phyloP scores from a whole-genome alignment of 2,113 vertebrate genomes.

The Cochlearius cochlearius region DNA sequence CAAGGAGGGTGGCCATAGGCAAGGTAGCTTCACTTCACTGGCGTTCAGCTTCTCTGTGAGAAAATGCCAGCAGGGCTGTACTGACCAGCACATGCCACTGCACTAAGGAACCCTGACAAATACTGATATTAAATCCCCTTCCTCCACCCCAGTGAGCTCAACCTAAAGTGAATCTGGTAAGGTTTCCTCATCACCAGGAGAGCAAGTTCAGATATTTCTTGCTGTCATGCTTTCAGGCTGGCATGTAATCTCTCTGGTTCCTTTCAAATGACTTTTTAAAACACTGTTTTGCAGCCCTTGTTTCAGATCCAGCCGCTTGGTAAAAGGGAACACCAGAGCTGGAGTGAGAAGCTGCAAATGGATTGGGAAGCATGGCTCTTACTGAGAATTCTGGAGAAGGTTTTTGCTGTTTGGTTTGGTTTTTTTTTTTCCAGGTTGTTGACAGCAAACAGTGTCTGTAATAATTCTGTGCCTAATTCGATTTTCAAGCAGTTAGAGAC shows the following conservation, averaged over 20 bases:
- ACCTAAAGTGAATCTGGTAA: not conserved
- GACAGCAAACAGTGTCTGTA: conserved; percentile 4
- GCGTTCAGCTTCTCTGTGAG: not conserved
- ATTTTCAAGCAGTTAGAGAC: conserved; percentile 34
- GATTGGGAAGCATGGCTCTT: not conserved
- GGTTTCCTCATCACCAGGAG: not conserved
- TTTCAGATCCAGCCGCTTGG: not conserved
- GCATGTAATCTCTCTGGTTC: not conserved
- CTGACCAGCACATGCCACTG: not conserved
- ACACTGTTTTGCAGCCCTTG: not conserved
- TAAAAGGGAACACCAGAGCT: not conserved
- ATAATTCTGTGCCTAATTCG: conserved; percentile 43
- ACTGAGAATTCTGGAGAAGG: not conserved
- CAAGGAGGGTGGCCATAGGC: not conserved
- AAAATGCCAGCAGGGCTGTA: not conserved
- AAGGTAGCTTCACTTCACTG: not conserved
- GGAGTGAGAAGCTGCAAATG: not conserved
- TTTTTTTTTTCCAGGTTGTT: not conserved
- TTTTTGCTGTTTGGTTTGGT: not conserved
- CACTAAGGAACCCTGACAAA: not conserved
- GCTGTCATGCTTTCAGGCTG: not conserved
- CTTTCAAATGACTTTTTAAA: conserved; percentile 17
- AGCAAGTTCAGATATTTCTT: not conserved
- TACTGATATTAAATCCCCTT: not conserved
- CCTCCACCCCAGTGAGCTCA: not conserved